Conservation (phyloP, 2,113 vertebrate species). For the Cephalopterus ornatus region DNA sequence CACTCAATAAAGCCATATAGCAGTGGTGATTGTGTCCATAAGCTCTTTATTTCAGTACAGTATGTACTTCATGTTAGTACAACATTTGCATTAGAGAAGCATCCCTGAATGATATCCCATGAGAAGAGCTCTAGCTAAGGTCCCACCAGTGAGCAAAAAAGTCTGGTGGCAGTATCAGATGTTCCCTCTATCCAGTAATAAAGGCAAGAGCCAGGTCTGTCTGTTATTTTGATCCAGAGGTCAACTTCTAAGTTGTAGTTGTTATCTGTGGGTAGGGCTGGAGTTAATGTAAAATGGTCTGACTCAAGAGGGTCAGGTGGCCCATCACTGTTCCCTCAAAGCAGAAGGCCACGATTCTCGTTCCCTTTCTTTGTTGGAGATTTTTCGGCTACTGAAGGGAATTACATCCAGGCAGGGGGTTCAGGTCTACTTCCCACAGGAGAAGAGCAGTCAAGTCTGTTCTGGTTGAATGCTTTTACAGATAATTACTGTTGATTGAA, state of each 20-base stretch:
- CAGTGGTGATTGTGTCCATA: not conserved
- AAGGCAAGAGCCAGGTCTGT: not conserved
- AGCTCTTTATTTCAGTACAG: not conserved
- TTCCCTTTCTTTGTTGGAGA: not conserved
- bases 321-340: not conserved
- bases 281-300: not conserved
- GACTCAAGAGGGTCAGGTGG: not conserved
- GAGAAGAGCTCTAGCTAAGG: not conserved
- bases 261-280: not conserved
- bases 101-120: not conserved
- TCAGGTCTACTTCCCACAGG: not conserved
- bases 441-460: not conserved
- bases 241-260: not conserved
- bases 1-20: conserved; percentile 4
- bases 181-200: not conserved
- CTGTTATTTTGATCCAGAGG: not conserved
- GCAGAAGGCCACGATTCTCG: not conserved
- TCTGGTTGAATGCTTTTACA: not conserved
- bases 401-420: not conserved
- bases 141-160: not conserved
- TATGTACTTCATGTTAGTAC: not conserved
- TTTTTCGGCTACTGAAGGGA: not conserved
- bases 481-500: conserved; percentile 3
- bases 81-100: not conserved
- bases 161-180: not conserved